Conservation (phyloP, 2,888 invertebrate genomes). For the Zaprionus lineosus region DNA sequence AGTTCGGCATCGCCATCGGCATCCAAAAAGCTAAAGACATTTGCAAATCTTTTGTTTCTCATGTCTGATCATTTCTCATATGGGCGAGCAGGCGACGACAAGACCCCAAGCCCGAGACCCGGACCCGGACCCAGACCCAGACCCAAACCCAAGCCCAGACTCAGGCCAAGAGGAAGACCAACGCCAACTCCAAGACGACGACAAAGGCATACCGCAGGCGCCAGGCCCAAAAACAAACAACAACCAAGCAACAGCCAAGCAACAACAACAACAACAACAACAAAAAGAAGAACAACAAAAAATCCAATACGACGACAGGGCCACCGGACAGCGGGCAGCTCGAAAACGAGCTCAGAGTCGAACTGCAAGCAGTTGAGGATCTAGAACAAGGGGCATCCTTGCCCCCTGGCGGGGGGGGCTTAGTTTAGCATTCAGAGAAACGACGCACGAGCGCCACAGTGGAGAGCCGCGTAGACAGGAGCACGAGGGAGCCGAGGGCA, state of each 20-base stretch:
- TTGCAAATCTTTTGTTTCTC: slow-evolving; percentile 81
- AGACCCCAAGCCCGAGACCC: slow-evolving; percentile 38
- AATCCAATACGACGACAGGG: slow-evolving; percentile 50
- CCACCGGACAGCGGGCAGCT: slow-evolving; percentile 52
- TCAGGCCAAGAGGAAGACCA: not conserved
- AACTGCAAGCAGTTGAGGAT: not conserved
- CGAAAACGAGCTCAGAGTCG: slow-evolving; percentile 46
- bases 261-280: too few species aligned
- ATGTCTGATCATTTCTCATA: slow-evolving; percentile 81
- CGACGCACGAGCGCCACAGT: slow-evolving; percentile 62
- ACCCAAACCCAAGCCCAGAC: slow-evolving; percentile 15
- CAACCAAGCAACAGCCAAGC: too few species aligned
- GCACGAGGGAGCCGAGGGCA: too few species aligned
- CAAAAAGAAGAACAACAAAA: slow-evolving; percentile 41
- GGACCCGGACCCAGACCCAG: slow-evolving; percentile 3
- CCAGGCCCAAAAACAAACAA: slow-evolving; percentile 73
- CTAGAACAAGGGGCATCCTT: not conserved
- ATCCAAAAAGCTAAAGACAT: slow-evolving; percentile 76
- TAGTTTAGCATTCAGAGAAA: slow-evolving; percentile 40
- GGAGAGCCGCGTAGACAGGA: slow-evolving; percentile 19
- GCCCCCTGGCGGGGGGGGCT: not conserved
- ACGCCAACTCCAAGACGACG: slow-evolving; percentile 44
- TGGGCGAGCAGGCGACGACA: slow-evolving; percentile 70
- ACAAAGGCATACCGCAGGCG: slow-evolving; percentile 82
- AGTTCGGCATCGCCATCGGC: slow-evolving; percentile 27